Evolutionary conservation across 2,888 invertebrate genomes (phyloP).

Genomic region (Thera obeliscata): DNA sequence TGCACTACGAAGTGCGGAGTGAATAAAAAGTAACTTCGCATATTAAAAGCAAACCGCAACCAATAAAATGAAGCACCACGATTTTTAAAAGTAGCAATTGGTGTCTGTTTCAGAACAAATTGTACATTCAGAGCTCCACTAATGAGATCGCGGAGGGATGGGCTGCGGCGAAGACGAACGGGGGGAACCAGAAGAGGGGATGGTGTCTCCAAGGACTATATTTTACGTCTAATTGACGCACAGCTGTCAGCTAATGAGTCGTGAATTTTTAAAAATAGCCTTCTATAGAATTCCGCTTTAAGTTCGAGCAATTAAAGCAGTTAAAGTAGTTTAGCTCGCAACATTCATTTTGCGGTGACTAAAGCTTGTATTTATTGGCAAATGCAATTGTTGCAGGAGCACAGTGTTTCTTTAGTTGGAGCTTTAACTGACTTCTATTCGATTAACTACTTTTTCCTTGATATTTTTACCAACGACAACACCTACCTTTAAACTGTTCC

Average conservation of each 20-base stretch:
- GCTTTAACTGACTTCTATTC: neutral
- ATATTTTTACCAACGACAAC: no score
- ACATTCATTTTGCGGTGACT: constrained; percentile 11
- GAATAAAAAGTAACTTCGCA: constrained; percentile 15
- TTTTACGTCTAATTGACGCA: constrained; percentile 83
- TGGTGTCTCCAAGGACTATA: constrained; percentile 74
- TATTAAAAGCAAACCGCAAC: constrained; percentile 30
- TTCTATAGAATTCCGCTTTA: constrained; percentile 45
- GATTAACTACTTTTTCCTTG: no score
- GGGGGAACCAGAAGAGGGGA: constrained; percentile 41
- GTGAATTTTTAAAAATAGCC: constrained; percentile 69
- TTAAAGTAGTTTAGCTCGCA: constrained; percentile 23
- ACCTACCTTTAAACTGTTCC: no score
- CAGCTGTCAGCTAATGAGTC: constrained; percentile 81
- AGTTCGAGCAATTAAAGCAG: constrained; percentile 33
- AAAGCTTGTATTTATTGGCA: neutral
- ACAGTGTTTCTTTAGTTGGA: neutral
- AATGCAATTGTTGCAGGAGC: constrained; percentile 1
- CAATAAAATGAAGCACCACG: constrained; percentile 63
- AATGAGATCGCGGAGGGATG: constrained; percentile 73
- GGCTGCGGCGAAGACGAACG: constrained; percentile 48
- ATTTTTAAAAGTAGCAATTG: constrained; percentile 75
- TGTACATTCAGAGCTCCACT: constrained; percentile 78
- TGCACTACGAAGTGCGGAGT: constrained; percentile 15
- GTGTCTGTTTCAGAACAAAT: constrained; percentile 80